Evolutionary conservation across 2,113 vertebrate species (phyloP).

Genomic region (Laticauda colubrina): DNA sequence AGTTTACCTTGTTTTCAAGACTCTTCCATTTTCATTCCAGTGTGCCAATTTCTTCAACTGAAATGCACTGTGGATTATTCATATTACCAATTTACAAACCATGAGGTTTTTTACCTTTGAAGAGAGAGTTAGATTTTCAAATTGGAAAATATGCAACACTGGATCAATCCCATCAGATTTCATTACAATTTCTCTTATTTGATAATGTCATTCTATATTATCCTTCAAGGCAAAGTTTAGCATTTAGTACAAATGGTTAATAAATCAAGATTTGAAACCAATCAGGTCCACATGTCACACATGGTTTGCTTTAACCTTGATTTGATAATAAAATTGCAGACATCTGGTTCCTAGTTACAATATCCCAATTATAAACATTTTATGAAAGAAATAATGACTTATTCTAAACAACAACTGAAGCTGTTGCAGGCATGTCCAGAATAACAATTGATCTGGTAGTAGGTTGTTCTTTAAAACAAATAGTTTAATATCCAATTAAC

Average conservation of each 20-base stretch:
- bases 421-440: not conserved
- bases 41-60: constrained; percentile 46
- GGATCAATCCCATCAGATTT: constrained; percentile 55
- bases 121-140: constrained; percentile 43
- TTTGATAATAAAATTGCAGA: not conserved
- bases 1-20: constrained; percentile 52
- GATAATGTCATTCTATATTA: not conserved
- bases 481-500: not conserved
- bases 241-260: not conserved
- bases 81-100: constrained; percentile 53
- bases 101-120: constrained; percentile 56
- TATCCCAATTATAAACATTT: not conserved
- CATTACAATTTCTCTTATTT: not conserved
- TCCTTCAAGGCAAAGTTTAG: not conserved
- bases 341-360: not conserved
- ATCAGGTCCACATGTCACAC: not conserved
- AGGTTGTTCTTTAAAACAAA: not conserved
- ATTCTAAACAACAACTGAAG: not conserved
- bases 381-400: not conserved
- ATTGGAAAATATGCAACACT: constrained; percentile 61
- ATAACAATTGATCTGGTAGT: not conserved
- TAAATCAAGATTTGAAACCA: not conserved
- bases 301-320: not conserved
- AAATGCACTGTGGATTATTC: constrained; percentile 37
- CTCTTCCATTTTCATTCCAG: constrained; percentile 15